Percentiles rank a stretch among this genome's conserved stretches.
Conservation (phyloP, 2,888 invertebrate genomes). For the Drosophila yooni region DNA sequence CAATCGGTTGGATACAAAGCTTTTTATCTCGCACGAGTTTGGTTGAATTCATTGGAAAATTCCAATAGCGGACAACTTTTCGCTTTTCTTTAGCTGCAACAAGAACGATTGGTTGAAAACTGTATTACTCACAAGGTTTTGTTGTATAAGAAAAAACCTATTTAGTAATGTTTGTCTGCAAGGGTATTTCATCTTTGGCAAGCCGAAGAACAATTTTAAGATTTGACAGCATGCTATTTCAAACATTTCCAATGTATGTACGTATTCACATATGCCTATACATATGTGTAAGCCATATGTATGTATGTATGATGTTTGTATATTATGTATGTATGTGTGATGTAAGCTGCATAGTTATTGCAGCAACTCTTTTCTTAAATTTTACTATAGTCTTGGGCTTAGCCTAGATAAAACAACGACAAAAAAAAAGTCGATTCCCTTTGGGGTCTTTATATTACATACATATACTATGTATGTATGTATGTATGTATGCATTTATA, state of each 20-base stretch:
- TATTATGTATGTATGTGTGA: not conserved
- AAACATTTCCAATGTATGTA: not conserved
- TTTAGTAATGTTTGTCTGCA: constrained; percentile 4
- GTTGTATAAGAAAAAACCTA: not conserved
- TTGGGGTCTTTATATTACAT: constrained; percentile 8
- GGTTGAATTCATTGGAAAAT: not conserved
- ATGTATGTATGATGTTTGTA: not conserved
- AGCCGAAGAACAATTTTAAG: not conserved
- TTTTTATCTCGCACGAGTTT: not conserved
- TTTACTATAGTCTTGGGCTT: constrained; percentile 67
- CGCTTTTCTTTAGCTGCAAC: not conserved
- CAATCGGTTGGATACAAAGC: not conserved
- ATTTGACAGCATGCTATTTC: not conserved
- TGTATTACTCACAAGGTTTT: not conserved
- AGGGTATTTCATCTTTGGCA: constrained; percentile 11
- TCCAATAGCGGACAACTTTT: not conserved
- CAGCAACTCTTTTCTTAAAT: constrained; percentile 36
- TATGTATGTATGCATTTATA: constrained; percentile 1
- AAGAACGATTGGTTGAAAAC: not conserved
- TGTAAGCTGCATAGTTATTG: constrained; percentile 9
- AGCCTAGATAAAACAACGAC: constrained; percentile 48
- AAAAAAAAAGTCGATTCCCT: constrained; percentile 48
- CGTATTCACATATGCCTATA: not conserved
- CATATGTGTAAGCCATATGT: not conserved
- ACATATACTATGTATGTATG: constrained; percentile 2